Conservation (phyloP, 92 coral and sea anemone genomes). For the Zoanthus sociatus region DNA sequence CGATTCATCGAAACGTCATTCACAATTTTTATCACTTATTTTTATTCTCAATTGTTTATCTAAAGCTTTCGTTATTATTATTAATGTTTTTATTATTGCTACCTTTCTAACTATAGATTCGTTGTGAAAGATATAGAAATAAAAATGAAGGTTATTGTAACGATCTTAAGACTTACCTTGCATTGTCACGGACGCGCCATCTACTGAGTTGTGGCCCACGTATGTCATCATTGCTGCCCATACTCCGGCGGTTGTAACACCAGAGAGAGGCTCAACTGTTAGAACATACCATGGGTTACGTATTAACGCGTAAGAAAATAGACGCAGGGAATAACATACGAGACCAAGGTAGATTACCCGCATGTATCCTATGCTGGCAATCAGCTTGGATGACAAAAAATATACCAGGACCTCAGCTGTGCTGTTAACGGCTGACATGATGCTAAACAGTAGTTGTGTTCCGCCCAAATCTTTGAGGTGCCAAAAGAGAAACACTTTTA, state of each 20-base stretch:
- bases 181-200: slow-evolving; percentile 81
- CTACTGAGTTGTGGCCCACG: slow-evolving; percentile 82
- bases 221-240: slow-evolving; percentile 96
- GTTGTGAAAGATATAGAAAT: neutral
- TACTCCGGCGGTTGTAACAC: slow-evolving; percentile 88
- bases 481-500: slow-evolving; percentile 94
- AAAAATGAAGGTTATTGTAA: neutral
- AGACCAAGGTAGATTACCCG: slow-evolving; percentile 86
- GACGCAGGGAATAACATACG: slow-evolving; percentile 73
- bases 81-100: too few relatives aligned
- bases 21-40: too few relatives aligned
- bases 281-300: slow-evolving; percentile 84
- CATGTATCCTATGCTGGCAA: slow-evolving; percentile 72
- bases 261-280: slow-evolving; percentile 80
- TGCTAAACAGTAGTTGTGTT: slow-evolving; percentile 83
- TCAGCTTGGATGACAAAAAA: slow-evolving; percentile 82
- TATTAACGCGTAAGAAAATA: slow-evolving; percentile 79
- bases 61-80: too few relatives aligned
- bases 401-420: slow-evolving; percentile 88
- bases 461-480: slow-evolving; percentile 91
- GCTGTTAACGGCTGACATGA: slow-evolving; percentile 88
- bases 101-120: neutral
- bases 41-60: too few relatives aligned
- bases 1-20: too few relatives aligned
- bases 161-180: slow-evolving; percentile 64